Conservation (phyloP, 2,888 invertebrate species). For the Lordiphosa andalusiaca region DNA sequence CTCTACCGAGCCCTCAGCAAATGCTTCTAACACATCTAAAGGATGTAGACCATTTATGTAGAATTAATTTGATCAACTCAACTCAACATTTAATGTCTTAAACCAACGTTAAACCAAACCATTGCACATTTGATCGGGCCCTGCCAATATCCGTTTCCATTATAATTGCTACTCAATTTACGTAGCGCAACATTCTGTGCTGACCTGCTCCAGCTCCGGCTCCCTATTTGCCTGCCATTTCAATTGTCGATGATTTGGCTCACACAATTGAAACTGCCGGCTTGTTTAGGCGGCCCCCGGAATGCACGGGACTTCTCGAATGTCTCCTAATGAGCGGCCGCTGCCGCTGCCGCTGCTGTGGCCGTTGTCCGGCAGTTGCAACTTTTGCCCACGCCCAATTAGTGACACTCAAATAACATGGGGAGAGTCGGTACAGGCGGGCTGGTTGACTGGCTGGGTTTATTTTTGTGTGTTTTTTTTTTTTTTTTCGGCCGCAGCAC, state of each 20-base stretch:
- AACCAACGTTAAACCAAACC: no score
- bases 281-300: constrained; percentile 1
- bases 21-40: no score
- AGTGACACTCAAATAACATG: constrained; percentile 65
- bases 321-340: constrained; percentile 34
- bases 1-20: no score
- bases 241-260: constrained; percentile 2
- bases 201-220: background rate
- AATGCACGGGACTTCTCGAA: constrained; percentile 23
- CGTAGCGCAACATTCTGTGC: background rate
- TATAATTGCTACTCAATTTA: constrained; percentile 33
- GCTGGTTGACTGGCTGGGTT: background rate
- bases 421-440: background rate
- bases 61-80: no score
- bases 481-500: constrained; percentile 46
- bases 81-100: no score
- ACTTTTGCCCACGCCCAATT: constrained; percentile 63
- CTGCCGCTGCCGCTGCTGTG: constrained; percentile 29
- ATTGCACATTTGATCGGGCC: constrained; percentile 1
- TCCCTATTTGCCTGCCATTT: background rate
- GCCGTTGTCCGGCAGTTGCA: constrained; percentile 46
- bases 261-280: constrained; percentile 1
- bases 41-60: no score
- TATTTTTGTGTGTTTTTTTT: background rate
- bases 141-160: constrained; percentile 18